Percentiles rank a stretch among this genome's conserved stretches.
phyloP scores from a whole-genome alignment of 2,113 vertebrate species.

The Anser cygnoides region DNA sequence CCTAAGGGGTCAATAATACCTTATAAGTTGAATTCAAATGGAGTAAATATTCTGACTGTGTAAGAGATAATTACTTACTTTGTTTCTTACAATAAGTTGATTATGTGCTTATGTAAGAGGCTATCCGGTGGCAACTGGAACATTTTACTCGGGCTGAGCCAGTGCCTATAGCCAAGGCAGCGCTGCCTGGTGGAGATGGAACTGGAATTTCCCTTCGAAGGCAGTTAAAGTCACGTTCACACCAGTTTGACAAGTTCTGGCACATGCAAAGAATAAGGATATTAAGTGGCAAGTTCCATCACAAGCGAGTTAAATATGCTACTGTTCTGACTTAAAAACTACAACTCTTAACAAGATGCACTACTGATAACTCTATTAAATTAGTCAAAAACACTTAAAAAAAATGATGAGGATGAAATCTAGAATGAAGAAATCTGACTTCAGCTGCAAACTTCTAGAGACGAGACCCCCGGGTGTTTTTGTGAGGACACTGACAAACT shows the following conservation, averaged over 20 bases:
- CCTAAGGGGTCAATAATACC: background rate
- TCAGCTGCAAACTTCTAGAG: background rate
- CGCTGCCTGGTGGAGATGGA: background rate
- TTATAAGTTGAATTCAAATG: background rate
- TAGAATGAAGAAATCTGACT: background rate
- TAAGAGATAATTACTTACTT: background rate
- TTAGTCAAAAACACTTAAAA: background rate
- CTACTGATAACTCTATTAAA: background rate
- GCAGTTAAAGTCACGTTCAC: background rate
- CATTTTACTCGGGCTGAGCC: background rate
- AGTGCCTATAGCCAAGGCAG: background rate
- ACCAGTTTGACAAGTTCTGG: background rate
- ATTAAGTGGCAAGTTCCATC: background rate
- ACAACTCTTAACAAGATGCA: background rate
- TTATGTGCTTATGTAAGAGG: slow-evolving; percentile 47
- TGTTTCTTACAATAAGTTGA: slow-evolving; percentile 46
- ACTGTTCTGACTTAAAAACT: background rate
- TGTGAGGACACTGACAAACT: background rate
- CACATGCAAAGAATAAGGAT: background rate
- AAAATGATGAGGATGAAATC: background rate
- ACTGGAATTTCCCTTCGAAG: background rate
- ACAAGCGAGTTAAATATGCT: background rate
- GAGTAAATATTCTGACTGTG: background rate
- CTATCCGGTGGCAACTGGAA: background rate
- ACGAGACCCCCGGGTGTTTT: background rate